Evolutionary conservation across 2,113 vertebrate species (phyloP).

Genomic region (Sinocyclocheilus anophthalmus): DNA sequence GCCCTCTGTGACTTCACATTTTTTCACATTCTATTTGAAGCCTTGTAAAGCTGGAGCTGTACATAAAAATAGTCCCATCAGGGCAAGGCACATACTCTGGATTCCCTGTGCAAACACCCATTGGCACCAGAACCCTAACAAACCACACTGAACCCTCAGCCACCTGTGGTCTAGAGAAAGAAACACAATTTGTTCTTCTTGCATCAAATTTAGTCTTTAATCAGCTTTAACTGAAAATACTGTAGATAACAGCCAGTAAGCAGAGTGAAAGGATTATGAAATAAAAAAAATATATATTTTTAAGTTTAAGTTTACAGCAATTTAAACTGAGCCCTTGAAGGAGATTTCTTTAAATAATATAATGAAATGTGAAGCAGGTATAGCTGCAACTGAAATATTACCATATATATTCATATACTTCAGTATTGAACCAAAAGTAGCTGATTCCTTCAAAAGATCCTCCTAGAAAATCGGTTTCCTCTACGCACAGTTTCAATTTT

Average conservation of each 20-base stretch:
- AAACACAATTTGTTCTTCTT: slow-evolving; percentile 28
- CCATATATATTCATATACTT: neutral
- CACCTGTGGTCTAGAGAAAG: slow-evolving; percentile 56
- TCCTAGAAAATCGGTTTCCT: neutral
- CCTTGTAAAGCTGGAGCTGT: slow-evolving; percentile 41
- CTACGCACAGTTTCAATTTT: neutral
- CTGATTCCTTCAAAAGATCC: neutral
- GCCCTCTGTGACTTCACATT: slow-evolving; percentile 40
- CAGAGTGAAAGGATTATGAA: neutral
- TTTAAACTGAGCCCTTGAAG: no score
- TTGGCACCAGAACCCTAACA: slow-evolving; percentile 48
- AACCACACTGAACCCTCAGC: slow-evolving; percentile 49
- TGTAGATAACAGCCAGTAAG: neutral
- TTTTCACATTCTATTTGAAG: slow-evolving; percentile 33
- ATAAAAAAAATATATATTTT: no score
- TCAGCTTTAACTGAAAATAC: neutral
- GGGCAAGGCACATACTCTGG: slow-evolving; percentile 36
- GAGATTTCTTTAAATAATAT: no score
- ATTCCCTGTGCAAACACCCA: slow-evolving; percentile 43
- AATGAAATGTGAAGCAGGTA: no score
- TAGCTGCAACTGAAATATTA: no score
- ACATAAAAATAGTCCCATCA: slow-evolving; percentile 49
- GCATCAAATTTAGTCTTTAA: neutral
- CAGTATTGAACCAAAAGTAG: neutral
- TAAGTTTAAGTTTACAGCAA: no score